Conservation (phyloP, 2,113 vertebrate genomes). For the Actenoides lindsayi region DNA sequence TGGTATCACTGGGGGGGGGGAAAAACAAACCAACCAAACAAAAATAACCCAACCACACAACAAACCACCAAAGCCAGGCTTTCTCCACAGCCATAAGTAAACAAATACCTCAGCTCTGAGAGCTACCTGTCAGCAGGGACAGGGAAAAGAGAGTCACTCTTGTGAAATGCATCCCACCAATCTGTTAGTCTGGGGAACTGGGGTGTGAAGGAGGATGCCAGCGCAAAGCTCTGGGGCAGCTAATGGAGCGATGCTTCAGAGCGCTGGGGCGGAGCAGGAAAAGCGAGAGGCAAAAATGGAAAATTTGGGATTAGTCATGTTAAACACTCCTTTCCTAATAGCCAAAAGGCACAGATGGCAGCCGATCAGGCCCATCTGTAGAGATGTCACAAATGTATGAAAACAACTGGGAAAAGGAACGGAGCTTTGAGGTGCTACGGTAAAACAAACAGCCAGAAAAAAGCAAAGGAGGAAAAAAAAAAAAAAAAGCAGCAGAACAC, state of each 20-base stretch:
- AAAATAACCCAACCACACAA: no score
- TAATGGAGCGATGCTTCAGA: not conserved
- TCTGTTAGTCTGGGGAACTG: not conserved
- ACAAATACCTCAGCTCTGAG: not conserved
- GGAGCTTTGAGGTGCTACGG: not conserved
- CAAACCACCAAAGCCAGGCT: not conserved
- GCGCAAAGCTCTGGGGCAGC: not conserved
- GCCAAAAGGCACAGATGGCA: not conserved
- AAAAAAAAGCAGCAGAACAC: not conserved
- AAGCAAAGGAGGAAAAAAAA: no score
- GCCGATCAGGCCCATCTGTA: not conserved
- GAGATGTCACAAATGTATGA: not conserved
- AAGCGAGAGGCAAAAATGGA: not conserved
- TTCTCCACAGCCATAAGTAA: not conserved
- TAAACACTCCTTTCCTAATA: not conserved
- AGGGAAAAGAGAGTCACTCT: not conserved
- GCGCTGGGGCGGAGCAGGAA: not conserved
- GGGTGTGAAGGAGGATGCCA: not conserved
- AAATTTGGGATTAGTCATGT: not conserved
- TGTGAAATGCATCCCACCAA: not conserved
- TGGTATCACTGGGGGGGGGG: not conserved
- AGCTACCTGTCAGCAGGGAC: not conserved
- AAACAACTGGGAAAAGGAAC: not conserved
- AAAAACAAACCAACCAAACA: not conserved
- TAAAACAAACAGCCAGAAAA: not conserved